Conservation (phyloP, 1,140 invertebrate species). For the Trichonephila inaurata region DNA sequence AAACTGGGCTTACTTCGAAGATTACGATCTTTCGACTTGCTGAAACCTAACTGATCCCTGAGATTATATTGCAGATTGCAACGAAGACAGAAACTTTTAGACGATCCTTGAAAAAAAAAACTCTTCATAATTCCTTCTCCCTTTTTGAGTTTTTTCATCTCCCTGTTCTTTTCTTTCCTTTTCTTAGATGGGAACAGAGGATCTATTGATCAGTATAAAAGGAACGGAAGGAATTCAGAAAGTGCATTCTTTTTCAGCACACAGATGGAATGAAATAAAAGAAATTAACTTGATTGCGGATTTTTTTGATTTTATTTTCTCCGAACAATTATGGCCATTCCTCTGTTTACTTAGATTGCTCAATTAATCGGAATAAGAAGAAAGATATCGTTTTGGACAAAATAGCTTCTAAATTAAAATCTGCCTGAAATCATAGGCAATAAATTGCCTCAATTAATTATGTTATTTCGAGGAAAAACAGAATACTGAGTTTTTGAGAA, state of each 20-base stretch:
- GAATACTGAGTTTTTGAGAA: neutral
- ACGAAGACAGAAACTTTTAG: neutral
- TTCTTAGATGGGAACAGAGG: neutral
- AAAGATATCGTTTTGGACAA: neutral
- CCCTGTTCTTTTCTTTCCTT: neutral
- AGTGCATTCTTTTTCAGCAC: neutral
- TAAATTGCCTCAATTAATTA: slow-evolving; percentile 9
- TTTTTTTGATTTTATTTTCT: neutral
- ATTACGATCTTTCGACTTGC: slow-evolving; percentile 37
- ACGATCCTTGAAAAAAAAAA: neutral
- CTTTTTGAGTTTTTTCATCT: neutral
- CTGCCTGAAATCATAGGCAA: neutral
- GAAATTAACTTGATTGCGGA: slow-evolving; percentile 33
- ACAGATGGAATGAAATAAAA: slow-evolving; percentile 18
- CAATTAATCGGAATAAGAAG: slow-evolving; percentile 10
- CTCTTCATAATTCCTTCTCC: slow-evolving; percentile 5
- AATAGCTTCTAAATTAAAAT: neutral
- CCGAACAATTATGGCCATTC: slow-evolving; percentile 9
- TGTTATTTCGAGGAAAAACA: neutral
- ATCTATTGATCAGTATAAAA: neutral
- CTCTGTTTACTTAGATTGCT: slow-evolving; percentile 30
- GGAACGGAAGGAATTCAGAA: slow-evolving; percentile 22
- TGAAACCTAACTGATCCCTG: slow-evolving; percentile 15
- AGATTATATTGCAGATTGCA: slow-evolving; percentile 33
- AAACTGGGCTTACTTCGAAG: slow-evolving; percentile 10